Evolutionary conservation across 2,888 invertebrate genomes (phyloP).

Genomic region (Adelognathus sp.): DNA sequence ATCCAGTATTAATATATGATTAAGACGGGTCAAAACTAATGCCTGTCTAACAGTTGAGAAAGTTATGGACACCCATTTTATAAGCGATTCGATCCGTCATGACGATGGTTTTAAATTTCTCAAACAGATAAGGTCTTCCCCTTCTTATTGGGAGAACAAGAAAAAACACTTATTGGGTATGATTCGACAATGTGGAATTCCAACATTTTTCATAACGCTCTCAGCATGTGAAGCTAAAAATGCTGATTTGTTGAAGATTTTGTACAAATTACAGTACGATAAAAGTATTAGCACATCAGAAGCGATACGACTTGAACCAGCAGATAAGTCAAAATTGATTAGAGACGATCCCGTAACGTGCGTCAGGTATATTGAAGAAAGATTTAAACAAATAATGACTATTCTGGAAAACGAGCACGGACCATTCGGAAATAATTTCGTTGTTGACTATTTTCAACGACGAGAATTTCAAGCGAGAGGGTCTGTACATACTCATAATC

Average conservation of each 20-base stretch:
- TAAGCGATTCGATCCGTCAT: slow-evolving; percentile 30
- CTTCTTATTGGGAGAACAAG: slow-evolving; percentile 73
- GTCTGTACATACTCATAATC: too few relatives aligned
- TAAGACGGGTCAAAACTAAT: too few relatives aligned
- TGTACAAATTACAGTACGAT: slow-evolving; percentile 68
- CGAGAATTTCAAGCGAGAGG: too few relatives aligned
- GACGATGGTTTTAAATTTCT: slow-evolving; percentile 61
- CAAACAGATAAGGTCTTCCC: slow-evolving; percentile 74
- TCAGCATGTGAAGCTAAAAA: slow-evolving; percentile 78
- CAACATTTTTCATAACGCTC: slow-evolving; percentile 77
- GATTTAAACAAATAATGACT: neutral
- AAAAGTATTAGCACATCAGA: slow-evolving; percentile 10
- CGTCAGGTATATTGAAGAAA: slow-evolving; percentile 16
- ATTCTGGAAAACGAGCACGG: slow-evolving; percentile 46
- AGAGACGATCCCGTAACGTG: slow-evolving; percentile 60
- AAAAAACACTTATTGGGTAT: slow-evolving; percentile 77
- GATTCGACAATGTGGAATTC: slow-evolving; percentile 76
- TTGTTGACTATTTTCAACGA: slow-evolving; percentile 56
- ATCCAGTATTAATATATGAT: too few relatives aligned
- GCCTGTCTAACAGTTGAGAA: neutral
- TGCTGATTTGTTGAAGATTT: slow-evolving; percentile 71
- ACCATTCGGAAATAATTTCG: slow-evolving; percentile 48
- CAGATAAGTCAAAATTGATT: slow-evolving; percentile 57
- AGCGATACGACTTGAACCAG: slow-evolving; percentile 29
- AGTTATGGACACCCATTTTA: slow-evolving; percentile 16